Evolutionary conservation across 2,888 invertebrate genomes (phyloP).

Genomic region (Unio pictorum): DNA sequence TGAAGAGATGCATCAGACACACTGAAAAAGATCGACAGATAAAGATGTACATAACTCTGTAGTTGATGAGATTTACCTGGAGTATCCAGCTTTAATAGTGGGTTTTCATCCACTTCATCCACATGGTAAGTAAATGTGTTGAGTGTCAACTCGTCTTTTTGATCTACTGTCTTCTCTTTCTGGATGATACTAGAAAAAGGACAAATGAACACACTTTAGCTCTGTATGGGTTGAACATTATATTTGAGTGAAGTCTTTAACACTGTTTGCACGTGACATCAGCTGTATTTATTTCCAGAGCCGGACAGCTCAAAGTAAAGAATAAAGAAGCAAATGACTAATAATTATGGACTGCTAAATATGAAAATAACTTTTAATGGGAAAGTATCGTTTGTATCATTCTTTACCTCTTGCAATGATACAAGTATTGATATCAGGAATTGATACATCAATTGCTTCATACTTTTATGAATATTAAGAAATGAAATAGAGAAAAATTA

Average conservation of each 20-base stretch:
- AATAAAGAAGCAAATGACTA: neutral
- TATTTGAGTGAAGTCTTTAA: neutral
- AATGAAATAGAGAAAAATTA: too few relatives aligned
- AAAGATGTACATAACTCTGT: neutral
- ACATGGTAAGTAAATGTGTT: slow-evolving; percentile 60
- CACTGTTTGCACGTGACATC: too few relatives aligned
- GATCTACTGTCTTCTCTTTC: slow-evolving; percentile 63
- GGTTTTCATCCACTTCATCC: slow-evolving; percentile 51
- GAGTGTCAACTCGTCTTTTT: slow-evolving; percentile 64
- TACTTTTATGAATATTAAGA: neutral
- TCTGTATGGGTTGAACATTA: neutral
- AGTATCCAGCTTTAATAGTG: slow-evolving; percentile 39
- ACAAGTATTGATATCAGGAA: too few relatives aligned
- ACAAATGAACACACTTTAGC: too few relatives aligned
- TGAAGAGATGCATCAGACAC: too few relatives aligned
- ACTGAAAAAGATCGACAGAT: too few relatives aligned
- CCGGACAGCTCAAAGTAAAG: too few relatives aligned
- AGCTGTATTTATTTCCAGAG: too few relatives aligned
- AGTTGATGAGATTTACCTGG: slow-evolving; percentile 44
- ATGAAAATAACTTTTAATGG: slow-evolving; percentile 4
- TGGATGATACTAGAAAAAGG: slow-evolving; percentile 64
- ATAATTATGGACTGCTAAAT: slow-evolving; percentile 11
- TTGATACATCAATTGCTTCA: too few relatives aligned
- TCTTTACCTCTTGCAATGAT: too few relatives aligned
- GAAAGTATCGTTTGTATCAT: too few relatives aligned